phyloP scores from a whole-genome alignment of 2,113 vertebrate genomes.

The Lycaon pictus region DNA sequence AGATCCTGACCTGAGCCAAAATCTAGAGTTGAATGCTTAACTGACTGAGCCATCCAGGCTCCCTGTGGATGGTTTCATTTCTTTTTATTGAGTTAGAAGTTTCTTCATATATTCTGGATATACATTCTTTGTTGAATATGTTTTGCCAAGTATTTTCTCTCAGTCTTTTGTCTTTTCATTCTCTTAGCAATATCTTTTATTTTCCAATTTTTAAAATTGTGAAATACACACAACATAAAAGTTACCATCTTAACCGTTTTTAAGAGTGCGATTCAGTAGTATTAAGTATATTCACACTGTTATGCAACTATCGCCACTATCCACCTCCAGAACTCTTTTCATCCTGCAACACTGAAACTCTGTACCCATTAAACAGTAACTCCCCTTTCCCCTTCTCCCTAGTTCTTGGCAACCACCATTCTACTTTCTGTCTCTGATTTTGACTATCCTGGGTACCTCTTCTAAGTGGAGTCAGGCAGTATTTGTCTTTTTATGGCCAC shows the following conservation, averaged over 20 bases:
- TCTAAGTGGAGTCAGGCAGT: neutral
- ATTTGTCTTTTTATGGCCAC: neutral
- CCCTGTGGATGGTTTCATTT: neutral
- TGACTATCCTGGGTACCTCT: neutral
- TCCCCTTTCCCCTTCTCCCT: neutral
- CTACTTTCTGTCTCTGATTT: neutral
- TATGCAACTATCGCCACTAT: neutral
- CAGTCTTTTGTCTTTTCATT: neutral
- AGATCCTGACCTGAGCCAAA: neutral
- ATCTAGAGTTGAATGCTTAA: neutral
- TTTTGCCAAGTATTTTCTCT: neutral
- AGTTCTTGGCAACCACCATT: neutral
- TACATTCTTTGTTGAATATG: neutral
- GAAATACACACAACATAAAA: neutral
- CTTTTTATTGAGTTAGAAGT: neutral
- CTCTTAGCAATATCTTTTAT: neutral
- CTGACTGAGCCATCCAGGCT: neutral
- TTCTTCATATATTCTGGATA: neutral
- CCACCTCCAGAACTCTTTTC: neutral
- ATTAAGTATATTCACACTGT: neutral
- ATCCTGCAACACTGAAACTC: neutral
- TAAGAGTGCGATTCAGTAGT: neutral
- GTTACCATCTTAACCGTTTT: neutral
- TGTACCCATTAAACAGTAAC: neutral
- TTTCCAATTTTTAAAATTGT: neutral